These are phyloP conservation scores for Sturnira hondurensis DNA, from an alignment of 2,113 vertebrate genomes.

Conservation along the genomic window DNA sequence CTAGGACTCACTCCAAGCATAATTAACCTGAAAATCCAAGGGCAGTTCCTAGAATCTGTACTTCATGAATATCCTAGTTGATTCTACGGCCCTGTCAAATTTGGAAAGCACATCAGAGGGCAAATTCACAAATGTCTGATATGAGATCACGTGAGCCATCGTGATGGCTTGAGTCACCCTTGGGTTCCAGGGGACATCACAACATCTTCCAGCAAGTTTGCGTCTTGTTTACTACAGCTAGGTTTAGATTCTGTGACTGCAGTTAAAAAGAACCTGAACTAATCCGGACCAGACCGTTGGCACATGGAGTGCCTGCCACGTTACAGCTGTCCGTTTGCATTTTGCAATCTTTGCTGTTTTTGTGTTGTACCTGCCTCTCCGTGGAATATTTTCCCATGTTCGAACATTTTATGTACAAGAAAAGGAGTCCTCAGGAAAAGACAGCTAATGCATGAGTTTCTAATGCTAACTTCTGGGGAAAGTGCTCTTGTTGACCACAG, in stretches of 20 bases:
- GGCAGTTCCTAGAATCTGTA: not conserved
- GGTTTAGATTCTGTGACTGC: not conserved
- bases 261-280: not conserved
- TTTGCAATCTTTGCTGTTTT: not conserved
- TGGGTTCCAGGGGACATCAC: not conserved
- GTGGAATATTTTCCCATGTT: accelerated
- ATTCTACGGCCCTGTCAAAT: not conserved
- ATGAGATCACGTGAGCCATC: not conserved
- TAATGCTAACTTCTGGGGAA: not conserved
- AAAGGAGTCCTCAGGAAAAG: not conserved
- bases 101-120: not conserved
- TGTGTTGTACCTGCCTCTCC: not conserved
- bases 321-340: accelerated
- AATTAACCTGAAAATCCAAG: not conserved
- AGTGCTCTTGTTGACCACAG: not conserved
- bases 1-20: not conserved
- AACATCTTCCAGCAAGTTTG: not conserved
- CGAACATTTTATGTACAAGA: not conserved
- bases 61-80: not conserved
- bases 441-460: not conserved
- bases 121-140: not conserved
- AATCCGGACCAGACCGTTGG: accelerated
- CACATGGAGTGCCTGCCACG: accelerated
- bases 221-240: not conserved
- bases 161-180: not conserved